Evolutionary conservation across 2,113 vertebrate species (phyloP).

Genomic region (Ursus arctos): DNA sequence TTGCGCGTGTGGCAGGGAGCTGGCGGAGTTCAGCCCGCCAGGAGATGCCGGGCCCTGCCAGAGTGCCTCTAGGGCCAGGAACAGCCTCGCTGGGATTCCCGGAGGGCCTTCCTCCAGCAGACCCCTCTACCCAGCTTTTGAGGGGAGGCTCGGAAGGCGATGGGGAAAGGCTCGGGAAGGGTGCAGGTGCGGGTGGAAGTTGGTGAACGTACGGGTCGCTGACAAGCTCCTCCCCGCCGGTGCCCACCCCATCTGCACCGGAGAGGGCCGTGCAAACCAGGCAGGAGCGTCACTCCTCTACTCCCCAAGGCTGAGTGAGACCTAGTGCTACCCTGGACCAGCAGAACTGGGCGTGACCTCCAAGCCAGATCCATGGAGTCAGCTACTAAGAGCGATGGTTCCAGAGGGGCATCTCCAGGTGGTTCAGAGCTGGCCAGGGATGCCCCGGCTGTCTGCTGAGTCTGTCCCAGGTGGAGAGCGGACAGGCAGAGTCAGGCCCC

Average conservation of each 20-base stretch:
- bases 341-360: not conserved
- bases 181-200: not conserved
- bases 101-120: not conserved
- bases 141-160: not conserved
- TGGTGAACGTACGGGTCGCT: not conserved
- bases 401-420: not conserved
- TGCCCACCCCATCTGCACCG: no score
- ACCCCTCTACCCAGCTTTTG: not conserved
- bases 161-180: fast-evolving
- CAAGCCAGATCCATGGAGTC: fast-evolving
- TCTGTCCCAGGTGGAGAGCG: not conserved
- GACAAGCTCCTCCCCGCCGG: not conserved
- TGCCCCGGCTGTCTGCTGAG: not conserved
- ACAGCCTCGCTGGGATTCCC: not conserved
- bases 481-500: no score
- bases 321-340: not conserved
- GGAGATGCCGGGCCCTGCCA: not conserved
- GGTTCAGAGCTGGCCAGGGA: not conserved
- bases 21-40: not conserved
- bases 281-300: fast-evolving
- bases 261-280: not conserved
- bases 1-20: not conserved
- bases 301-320: no score
- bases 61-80: not conserved
- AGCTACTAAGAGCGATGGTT: not conserved